phyloP scores from a whole-genome alignment of 2,113 vertebrate genomes.

The Microcebus jonahi region DNA sequence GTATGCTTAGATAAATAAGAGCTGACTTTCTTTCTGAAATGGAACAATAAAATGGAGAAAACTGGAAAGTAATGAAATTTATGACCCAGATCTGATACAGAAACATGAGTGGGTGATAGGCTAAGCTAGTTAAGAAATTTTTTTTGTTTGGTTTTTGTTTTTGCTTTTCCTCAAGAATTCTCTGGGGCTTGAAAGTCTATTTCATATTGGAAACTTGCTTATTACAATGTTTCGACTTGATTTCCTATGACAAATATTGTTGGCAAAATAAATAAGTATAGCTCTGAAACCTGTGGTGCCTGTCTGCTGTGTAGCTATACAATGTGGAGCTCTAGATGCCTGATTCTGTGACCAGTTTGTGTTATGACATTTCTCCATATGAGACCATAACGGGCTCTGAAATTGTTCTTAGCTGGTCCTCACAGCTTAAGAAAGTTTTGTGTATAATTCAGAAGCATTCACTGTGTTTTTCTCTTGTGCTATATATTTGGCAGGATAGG shows the following conservation, averaged over 20 bases:
- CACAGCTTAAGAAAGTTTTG: background rate
- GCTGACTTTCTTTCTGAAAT: slow-evolving; percentile 43
- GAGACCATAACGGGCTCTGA: background rate
- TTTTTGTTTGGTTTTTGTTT: slow-evolving; percentile 24
- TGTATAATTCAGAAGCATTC: background rate
- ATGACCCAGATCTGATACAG: slow-evolving; percentile 70
- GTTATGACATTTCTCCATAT: slow-evolving; percentile 11
- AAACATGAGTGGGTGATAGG: slow-evolving; percentile 65
- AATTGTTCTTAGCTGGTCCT: slow-evolving; percentile 18
- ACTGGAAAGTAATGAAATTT: slow-evolving; percentile 72
- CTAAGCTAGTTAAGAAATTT: slow-evolving; percentile 44
- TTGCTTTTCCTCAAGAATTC: slow-evolving; percentile 50
- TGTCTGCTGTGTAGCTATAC: background rate
- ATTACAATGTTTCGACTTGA: slow-evolving; percentile 64
- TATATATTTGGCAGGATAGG: background rate
- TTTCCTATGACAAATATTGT: slow-evolving; percentile 36
- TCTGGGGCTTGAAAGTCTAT: slow-evolving; percentile 57
- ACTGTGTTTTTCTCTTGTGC: background rate
- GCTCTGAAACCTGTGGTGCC: background rate
- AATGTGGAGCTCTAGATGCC: background rate
- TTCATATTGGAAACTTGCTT: slow-evolving; percentile 56
- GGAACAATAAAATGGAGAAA: slow-evolving; percentile 50
- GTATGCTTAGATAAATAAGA: slow-evolving; percentile 59
- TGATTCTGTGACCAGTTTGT: background rate
- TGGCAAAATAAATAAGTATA: slow-evolving; percentile 37